These are phyloP conservation scores for Drosophila miranda DNA, from an alignment of 1,140 invertebrate species.

Conservation along the genomic window DNA sequence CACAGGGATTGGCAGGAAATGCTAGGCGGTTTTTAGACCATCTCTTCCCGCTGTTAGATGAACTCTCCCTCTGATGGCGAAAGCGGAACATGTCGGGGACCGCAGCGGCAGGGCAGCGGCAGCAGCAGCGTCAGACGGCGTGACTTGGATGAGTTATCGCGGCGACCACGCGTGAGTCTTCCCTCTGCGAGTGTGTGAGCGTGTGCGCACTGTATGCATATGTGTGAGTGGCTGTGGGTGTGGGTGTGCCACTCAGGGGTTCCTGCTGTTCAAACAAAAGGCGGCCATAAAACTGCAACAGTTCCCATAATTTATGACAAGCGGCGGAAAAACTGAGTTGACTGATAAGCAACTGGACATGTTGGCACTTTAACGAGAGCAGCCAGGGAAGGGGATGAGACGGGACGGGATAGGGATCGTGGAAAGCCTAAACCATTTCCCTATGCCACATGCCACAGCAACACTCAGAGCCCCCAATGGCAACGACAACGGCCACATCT, in stretches of 20 bases:
- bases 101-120: conserved; percentile 33
- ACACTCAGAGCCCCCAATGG: conserved; percentile 2
- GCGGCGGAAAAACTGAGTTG: conserved; percentile 45
- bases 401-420: background rate
- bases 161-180: conserved; percentile 66
- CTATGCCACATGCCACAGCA: conserved; percentile 10
- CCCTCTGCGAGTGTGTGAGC: conserved; percentile 14
- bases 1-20: conserved; percentile 58
- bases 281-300: conserved; percentile 50
- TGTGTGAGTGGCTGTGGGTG: background rate
- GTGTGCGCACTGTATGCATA: too few relatives aligned
- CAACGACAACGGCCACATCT: conserved; percentile 47
- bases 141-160: conserved; percentile 71
- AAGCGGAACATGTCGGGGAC: conserved; percentile 61
- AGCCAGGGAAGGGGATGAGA: background rate
- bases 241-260: conserved; percentile 29
- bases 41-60: conserved; percentile 56
- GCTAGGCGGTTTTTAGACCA: conserved; percentile 45
- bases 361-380: conserved; percentile 42
- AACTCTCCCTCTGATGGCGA: conserved; percentile 48
- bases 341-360: conserved; percentile 66
- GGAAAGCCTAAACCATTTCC: conserved; percentile 29
- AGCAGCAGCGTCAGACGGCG: conserved; percentile 55
- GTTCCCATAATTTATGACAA: conserved; percentile 72
- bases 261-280: conserved; percentile 43